Conservation (phyloP, 2,888 invertebrate species). For the Brenthis ino region DNA sequence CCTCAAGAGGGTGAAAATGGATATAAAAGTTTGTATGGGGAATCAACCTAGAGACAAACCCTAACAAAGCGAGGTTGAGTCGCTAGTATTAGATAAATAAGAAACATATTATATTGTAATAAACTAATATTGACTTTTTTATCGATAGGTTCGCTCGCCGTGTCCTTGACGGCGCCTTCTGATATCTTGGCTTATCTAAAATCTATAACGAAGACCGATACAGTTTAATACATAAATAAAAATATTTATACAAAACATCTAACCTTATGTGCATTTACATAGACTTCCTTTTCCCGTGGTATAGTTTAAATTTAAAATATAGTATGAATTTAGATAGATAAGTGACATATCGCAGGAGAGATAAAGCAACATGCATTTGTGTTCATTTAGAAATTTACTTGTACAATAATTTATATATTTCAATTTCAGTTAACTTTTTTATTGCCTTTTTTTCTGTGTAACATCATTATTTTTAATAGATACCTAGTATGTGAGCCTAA, state of each 20-base stretch:
- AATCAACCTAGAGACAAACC: too few species aligned
- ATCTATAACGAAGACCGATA: conserved; percentile 37
- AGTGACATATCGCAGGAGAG: background rate
- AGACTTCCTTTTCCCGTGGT: background rate
- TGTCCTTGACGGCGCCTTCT: conserved; percentile 33
- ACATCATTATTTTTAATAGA: too few species aligned
- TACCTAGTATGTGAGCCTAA: too few species aligned
- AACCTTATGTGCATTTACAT: conserved; percentile 12
- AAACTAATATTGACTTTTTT: conserved; percentile 25
- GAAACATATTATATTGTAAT: conserved; percentile 17
- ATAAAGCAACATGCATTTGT: background rate
- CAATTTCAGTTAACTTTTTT: too few species aligned
- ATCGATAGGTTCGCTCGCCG: conserved; percentile 27
- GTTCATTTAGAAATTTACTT: too few species aligned
- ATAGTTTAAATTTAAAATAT: background rate
- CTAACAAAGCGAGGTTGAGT: too few species aligned
- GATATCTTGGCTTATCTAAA: conserved; percentile 38
- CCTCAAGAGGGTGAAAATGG: too few species aligned
- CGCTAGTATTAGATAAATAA: conserved; percentile 10
- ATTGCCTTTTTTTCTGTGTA: too few species aligned
- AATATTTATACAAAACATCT: background rate
- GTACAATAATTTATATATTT: too few species aligned
- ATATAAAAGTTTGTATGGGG: too few species aligned
- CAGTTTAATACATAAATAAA: conserved; percentile 17
- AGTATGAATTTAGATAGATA: background rate